Conservation (phyloP, 2,888 invertebrate genomes). For the Hypomecis atomaria region DNA sequence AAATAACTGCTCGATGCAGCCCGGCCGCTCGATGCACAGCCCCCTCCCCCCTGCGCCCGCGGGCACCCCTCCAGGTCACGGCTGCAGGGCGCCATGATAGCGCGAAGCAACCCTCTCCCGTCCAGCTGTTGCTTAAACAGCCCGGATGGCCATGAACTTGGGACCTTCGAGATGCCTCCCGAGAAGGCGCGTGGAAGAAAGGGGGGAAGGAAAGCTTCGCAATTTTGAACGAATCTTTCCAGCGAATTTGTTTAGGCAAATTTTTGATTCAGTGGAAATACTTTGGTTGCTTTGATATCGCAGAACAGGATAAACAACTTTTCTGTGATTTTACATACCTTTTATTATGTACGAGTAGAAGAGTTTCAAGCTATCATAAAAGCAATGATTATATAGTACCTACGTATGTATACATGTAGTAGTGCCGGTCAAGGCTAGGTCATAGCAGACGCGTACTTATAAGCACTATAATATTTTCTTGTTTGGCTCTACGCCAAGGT, state of each 20-base stretch:
- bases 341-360: too few species aligned
- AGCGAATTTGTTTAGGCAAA: background rate
- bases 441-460: conserved; percentile 36
- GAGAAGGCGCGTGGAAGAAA: conserved; percentile 22
- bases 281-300: too few species aligned
- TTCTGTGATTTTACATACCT: too few species aligned
- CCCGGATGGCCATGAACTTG: conserved; percentile 63
- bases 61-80: conserved; percentile 71
- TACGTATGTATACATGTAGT: background rate
- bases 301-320: too few species aligned
- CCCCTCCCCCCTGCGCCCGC: conserved; percentile 47
- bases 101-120: conserved; percentile 66
- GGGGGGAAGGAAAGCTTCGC: background rate
- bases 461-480: conserved; percentile 27
- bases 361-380: background rate
- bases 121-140: conserved; percentile 76
- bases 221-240: background rate
- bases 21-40: conserved; percentile 79
- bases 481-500: conserved; percentile 39
- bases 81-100: conserved; percentile 71
- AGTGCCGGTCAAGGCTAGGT: conserved; percentile 39
- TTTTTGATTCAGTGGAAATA: background rate
- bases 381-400: background rate
- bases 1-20: conserved; percentile 83
- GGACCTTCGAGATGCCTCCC: conserved; percentile 38